Evolutionary conservation across 2,113 vertebrate species (phyloP).

Genomic region (Ursus arctos): DNA sequence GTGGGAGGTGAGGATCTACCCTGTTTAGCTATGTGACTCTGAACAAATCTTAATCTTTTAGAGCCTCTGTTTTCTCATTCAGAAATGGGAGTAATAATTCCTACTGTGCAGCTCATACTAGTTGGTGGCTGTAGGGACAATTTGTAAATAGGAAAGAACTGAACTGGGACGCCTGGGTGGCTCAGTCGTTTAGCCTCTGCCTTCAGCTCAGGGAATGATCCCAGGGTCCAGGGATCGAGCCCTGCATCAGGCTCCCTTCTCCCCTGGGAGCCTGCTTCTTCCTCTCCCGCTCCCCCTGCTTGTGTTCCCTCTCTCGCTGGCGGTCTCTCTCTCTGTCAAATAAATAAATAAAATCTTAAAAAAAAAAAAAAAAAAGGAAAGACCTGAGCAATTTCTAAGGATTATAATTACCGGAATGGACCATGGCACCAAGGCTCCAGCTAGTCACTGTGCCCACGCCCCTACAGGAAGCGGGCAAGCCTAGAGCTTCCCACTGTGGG

Average conservation of each 20-base stretch:
- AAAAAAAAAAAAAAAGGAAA: conserved; percentile 36
- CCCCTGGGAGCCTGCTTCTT: no score
- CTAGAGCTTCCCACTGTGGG: neutral
- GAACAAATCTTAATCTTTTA: neutral
- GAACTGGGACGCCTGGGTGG: neutral
- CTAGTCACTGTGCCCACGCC: neutral
- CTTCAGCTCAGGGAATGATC: no score
- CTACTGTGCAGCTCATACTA: neutral
- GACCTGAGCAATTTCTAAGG: conserved; percentile 25
- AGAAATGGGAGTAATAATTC: neutral
- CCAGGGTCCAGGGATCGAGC: no score
- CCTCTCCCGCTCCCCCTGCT: no score
- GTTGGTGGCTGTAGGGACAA: neutral
- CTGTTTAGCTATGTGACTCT: neutral
- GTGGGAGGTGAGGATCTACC: neutral
- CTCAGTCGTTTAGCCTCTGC: no score
- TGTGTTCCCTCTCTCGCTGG: no score
- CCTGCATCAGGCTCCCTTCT: no score
- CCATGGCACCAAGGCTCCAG: neutral
- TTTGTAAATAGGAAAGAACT: conserved; percentile 39
- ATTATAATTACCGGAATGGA: conserved; percentile 15
- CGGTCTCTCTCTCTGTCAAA: no score
- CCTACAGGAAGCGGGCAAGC: neutral
- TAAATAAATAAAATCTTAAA: no score
- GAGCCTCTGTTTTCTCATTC: conserved; percentile 20